Percentiles rank a stretch among this genome's conserved stretches.
These are phyloP conservation scores for Apotomis betuletana DNA, from an alignment of 2,888 invertebrate genomes.

Conservation along the genomic window DNA sequence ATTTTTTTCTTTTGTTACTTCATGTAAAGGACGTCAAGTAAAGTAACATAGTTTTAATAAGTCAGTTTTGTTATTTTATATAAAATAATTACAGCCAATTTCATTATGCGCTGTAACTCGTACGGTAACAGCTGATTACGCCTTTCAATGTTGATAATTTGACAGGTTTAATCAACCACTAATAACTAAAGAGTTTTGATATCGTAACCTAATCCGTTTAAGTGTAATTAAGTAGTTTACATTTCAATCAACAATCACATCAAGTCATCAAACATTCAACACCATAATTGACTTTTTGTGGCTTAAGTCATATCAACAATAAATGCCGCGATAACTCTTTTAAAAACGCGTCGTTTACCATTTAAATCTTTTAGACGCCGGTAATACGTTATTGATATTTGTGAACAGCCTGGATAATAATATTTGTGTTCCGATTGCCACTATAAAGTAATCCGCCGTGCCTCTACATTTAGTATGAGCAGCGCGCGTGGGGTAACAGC, in stretches of 20 bases:
- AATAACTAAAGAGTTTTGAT: too few species aligned
- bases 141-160: too few species aligned
- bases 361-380: slow-evolving; percentile 77
- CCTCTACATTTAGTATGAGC: slow-evolving; percentile 46
- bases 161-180: too few species aligned
- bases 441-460: slow-evolving; percentile 58
- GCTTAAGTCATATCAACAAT: slow-evolving; percentile 50
- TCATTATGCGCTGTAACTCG: too few species aligned
- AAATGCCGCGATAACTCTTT: slow-evolving; percentile 58
- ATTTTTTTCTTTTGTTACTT: too few species aligned
- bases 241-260: slow-evolving; percentile 6
- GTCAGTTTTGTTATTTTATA: too few species aligned
- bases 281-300: slow-evolving; percentile 22
- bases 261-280: slow-evolving; percentile 19
- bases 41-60: too few species aligned
- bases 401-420: slow-evolving; percentile 81
- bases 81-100: too few species aligned
- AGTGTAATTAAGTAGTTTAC: neutral
- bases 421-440: slow-evolving; percentile 76
- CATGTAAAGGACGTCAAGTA: too few species aligned
- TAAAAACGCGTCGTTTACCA: slow-evolving; percentile 73
- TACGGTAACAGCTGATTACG: too few species aligned
- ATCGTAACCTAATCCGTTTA: neutral
- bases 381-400: slow-evolving; percentile 83
- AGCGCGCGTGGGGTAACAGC: slow-evolving; percentile 47